Conservation (phyloP, 2,113 vertebrate genomes). For the Nyctereutes procyonoides region DNA sequence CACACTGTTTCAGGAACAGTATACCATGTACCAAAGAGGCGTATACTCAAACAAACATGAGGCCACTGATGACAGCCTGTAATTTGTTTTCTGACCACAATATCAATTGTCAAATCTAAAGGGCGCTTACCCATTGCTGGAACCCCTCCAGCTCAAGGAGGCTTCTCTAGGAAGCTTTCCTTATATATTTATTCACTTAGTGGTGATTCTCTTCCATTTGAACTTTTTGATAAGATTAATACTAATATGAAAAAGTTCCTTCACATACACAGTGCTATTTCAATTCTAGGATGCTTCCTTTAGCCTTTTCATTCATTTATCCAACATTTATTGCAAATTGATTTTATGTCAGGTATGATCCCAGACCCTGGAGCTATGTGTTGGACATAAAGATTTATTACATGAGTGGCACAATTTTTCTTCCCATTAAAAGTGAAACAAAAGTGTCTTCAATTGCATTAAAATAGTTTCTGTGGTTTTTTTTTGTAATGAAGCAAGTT, state of each 20-base stretch:
- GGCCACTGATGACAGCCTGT: neutral
- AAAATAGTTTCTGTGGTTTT: neutral
- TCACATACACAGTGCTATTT: neutral
- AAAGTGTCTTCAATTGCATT: neutral
- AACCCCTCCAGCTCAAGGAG: neutral
- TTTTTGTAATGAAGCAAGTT: constrained; percentile 1
- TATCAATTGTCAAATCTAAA: neutral
- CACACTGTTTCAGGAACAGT: neutral
- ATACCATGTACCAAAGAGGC: neutral
- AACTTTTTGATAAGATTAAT: neutral
- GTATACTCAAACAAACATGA: neutral
- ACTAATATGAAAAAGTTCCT: neutral
- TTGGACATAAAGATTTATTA: constrained; percentile 43
- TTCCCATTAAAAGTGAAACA: neutral
- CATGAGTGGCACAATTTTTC: neutral
- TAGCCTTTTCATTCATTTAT: constrained; percentile 39
- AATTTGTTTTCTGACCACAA: neutral
- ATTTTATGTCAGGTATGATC: constrained; percentile 67
- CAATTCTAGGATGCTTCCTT: constrained; percentile 11
- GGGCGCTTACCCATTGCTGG: neutral
- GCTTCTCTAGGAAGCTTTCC: neutral
- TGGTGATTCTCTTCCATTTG: neutral
- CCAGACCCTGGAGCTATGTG: constrained; percentile 24
- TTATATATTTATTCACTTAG: constrained; percentile 2
- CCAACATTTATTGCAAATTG: constrained; percentile 67